Evolutionary conservation across 1,140 invertebrate species (phyloP).

Genomic region (Adelges cooleyi): DNA sequence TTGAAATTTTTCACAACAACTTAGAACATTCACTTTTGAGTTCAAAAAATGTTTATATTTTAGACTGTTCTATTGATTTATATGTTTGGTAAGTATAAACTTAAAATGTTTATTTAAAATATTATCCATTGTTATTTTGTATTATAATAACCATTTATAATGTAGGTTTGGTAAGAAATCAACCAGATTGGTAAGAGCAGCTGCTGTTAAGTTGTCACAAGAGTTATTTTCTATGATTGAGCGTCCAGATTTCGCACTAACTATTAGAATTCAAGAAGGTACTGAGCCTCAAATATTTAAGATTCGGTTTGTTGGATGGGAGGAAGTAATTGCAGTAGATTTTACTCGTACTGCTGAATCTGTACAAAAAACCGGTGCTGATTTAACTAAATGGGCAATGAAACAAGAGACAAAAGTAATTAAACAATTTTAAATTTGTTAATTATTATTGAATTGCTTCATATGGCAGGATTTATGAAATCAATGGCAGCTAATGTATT

Average conservation of each 20-base stretch:
- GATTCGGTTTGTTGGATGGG: slow-evolving; percentile 95
- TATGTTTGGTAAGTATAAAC: slow-evolving; percentile 76
- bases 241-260: slow-evolving; percentile 74
- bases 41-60: slow-evolving; percentile 91
- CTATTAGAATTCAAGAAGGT: slow-evolving; percentile 79
- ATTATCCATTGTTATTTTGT: slow-evolving; percentile 11
- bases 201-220: slow-evolving; percentile 89
- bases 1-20: slow-evolving; percentile 67
- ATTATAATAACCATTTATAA: background rate
- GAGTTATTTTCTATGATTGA: slow-evolving; percentile 89
- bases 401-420: slow-evolving; percentile 73
- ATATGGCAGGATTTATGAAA: too few species aligned
- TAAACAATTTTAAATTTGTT: too few species aligned
- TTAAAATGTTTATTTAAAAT: background rate
- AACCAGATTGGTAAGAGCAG: slow-evolving; percentile 85
- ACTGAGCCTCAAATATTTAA: slow-evolving; percentile 80
- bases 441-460: too few species aligned
- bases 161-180: slow-evolving; percentile 95
- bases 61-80: slow-evolving; percentile 92
- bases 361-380: slow-evolving; percentile 88
- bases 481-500: too few species aligned
- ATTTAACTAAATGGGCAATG: slow-evolving; percentile 85
- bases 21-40: slow-evolving; percentile 63
- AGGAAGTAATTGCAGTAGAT: slow-evolving; percentile 97
- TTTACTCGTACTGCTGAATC: slow-evolving; percentile 97